Conservation (phyloP, 2,113 vertebrate species). For the Thryonomys swinderianus region DNA sequence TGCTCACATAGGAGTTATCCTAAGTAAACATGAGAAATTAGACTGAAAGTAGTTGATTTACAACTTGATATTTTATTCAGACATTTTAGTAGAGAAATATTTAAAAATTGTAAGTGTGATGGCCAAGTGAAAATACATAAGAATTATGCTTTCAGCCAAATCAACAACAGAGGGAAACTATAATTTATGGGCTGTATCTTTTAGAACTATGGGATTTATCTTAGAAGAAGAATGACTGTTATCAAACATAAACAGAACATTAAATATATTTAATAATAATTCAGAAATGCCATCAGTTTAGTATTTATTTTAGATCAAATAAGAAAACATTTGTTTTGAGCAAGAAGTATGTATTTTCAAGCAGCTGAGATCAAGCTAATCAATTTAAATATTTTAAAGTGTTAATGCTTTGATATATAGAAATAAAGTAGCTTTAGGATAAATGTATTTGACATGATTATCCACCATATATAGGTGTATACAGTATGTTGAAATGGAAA, state of each 20-base stretch:
- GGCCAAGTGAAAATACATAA: not conserved
- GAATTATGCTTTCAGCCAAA: not conserved
- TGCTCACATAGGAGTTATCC: not conserved
- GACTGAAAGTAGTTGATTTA: slow-evolving; percentile 15
- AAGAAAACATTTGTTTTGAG: slow-evolving; percentile 73
- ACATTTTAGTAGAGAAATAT: slow-evolving; percentile 22
- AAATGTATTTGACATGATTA: not conserved
- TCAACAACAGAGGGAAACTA: not conserved
- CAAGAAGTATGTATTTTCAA: slow-evolving; percentile 59
- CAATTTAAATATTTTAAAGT: slow-evolving; percentile 57
- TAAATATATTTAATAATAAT: slow-evolving; percentile 52
- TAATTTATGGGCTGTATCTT: not conserved
- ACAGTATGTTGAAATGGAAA: not conserved
- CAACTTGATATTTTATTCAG: slow-evolving; percentile 31
- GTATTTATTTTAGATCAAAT: slow-evolving; percentile 61
- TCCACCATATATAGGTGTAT: slow-evolving; percentile 52
- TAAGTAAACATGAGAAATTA: slow-evolving; percentile 38
- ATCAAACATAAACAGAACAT: slow-evolving; percentile 20
- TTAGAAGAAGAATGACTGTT: not conserved
- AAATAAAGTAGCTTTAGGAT: slow-evolving; percentile 70
- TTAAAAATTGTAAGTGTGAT: not conserved
- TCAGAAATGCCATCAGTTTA: slow-evolving; percentile 60
- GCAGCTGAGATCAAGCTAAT: slow-evolving; percentile 66
- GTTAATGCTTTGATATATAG: slow-evolving; percentile 63
- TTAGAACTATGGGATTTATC: not conserved